phyloP scores from a whole-genome alignment of 2,113 vertebrate genomes.

The Amazona guildingii region DNA sequence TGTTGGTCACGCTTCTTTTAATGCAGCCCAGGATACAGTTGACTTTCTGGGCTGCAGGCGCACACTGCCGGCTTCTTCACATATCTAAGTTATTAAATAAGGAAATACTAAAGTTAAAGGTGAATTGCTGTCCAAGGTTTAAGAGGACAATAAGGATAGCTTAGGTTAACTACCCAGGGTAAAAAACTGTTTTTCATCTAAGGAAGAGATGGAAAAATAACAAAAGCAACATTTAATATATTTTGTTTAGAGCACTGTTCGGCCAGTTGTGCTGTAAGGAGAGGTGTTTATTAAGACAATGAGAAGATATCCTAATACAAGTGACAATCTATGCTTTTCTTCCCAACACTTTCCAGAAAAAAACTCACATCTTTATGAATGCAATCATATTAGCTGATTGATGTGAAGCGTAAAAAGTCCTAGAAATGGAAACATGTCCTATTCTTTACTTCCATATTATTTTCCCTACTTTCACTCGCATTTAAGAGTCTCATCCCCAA shows the following conservation, averaged over 20 bases:
- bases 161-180: neutral
- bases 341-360: neutral
- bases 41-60: too few relatives aligned
- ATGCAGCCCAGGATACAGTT: too few relatives aligned
- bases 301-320: neutral
- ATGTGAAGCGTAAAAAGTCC: neutral
- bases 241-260: neutral
- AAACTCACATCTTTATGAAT: neutral
- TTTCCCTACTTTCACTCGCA: neutral
- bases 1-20: too few relatives aligned
- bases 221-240: neutral
- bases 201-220: neutral
- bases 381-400: neutral
- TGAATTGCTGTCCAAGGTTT: neutral
- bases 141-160: neutral
- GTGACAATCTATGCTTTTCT: neutral
- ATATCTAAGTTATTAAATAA: neutral
- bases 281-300: neutral
- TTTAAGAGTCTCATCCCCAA: neutral
- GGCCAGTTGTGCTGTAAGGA: neutral
- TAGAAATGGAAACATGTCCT: neutral
- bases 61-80: neutral
- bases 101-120: neutral
- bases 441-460: neutral
- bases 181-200: neutral